Base-by-base conservation (phyloP, 1,140 invertebrate genomes). In the Bombus picipes region DNA sequence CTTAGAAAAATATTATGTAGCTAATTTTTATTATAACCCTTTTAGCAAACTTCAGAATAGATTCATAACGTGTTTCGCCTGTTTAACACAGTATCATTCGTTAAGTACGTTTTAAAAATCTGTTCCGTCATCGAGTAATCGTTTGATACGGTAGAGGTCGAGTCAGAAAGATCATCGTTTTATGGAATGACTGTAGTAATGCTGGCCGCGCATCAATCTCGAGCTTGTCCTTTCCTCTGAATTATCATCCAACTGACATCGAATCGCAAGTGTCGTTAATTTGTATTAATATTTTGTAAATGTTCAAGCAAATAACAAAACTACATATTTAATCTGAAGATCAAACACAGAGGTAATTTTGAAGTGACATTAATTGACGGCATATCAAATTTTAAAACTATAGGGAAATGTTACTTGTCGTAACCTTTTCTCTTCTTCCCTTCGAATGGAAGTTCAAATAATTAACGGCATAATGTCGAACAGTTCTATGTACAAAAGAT, bases 141-240 rank as follows among this genome's bases (percentile, higher is more conserved):
- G 37, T 28, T 15, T 13, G 25, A 39, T 10, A 39, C 3, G 39
- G 28, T 57, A 65, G 22, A 34, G 32, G 18, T 47, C 47, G 73
- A 81, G 4, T 18, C 32, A 32, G 43, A 83, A 13, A 43, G 37
- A 77, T 62, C 28, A 22, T n/a, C 43, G 71, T 41, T 32, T 66
- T 8, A 75, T 32, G 41, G 53, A 74, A 47, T 22, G 70, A 34
- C 41, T 66, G 57, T 43, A 68, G 34, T 70, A 89, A 74, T 68
- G 41, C 57, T 73, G 74, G 59, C 25, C 53, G 53, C 62, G 71
- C 72, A 77, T 89, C 80, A 76, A 39, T 34, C 62, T 34, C 25
- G 57, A 53, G 25, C 70, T 68, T 34, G 41, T 80, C 43, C 41
- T 66, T 88, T 43, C 43, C 53, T 10, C 3, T 70, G 75, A 88